Evolutionary conservation across 2,888 invertebrate species (phyloP).

Genomic region (Leucophenga montana): DNA sequence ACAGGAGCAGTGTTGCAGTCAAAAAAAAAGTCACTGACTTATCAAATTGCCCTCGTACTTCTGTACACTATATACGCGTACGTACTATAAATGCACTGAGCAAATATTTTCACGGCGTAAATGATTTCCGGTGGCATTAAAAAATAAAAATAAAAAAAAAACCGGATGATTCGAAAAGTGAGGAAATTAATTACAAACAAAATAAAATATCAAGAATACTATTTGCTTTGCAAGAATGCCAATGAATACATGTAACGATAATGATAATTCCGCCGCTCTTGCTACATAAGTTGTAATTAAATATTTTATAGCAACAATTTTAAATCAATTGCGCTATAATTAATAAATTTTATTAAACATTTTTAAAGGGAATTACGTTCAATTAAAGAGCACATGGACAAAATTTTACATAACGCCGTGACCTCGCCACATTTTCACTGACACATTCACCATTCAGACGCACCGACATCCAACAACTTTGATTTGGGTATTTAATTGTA

Average conservation of each 20-base stretch:
- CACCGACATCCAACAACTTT: not conserved
- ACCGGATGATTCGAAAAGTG: not conserved
- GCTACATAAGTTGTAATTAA: constrained; percentile 1
- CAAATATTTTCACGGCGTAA: constrained; percentile 1
- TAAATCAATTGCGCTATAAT: constrained; percentile 24
- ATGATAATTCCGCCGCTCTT: not conserved
- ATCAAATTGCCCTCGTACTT: too few species aligned
- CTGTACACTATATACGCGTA: too few species aligned
- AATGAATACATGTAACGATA: not conserved
- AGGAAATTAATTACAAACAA: not conserved
- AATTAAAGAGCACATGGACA: not conserved
- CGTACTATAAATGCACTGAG: not conserved
- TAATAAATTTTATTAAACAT: constrained; percentile 22
- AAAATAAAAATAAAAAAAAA: not conserved
- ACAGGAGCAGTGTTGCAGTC: too few species aligned
- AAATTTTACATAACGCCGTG: not conserved
- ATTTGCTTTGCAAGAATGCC: not conserved
- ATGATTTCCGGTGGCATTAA: not conserved
- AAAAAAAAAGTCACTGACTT: too few species aligned
- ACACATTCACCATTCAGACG: too few species aligned
- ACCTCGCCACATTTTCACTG: not conserved
- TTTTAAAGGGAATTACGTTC: constrained; percentile 4
- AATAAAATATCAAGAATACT: not conserved
- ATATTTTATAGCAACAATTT: constrained; percentile 12
- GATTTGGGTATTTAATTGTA: constrained; percentile 18